Evolutionary conservation across 2,113 vertebrate species (phyloP), one percentile per base, ranked within the genome.

Genomic region (Cygnus atratus): DNA sequence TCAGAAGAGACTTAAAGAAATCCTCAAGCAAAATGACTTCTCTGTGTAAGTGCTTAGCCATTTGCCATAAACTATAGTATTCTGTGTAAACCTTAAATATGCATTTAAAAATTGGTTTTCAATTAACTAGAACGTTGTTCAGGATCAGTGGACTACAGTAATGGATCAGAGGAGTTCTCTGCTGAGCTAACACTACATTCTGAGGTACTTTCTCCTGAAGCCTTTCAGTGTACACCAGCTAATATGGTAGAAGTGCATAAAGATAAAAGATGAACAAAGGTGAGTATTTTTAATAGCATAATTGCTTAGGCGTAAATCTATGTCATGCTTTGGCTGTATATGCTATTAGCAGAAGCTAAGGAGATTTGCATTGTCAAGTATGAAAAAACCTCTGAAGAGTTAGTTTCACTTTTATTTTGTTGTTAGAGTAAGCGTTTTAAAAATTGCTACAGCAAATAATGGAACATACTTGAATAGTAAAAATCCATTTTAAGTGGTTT

Each of bases 1-100:
- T 98, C 98, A 99, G 98, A 99, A 98, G 97, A 98, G 98, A 93
- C 97, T 99, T 87, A 99, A 99, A 97, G 99, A 99, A 97, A 98
- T 99, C 91, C 98, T 99, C 95, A 98, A 98, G 96, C 98, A 99
- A 96, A 99, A 98, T 93, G 97, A 99, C 87, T 99, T 99, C 96
- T 98, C 99, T 88, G 96, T 99, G 99, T 99, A 98, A 99, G 99
- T 98, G 74, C 54, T 94, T 89, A 95, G 88, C 93, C 87, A 78
- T 95, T 97, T 94, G 72, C 82, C 91, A 33, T 96, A 80, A 95
- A 91, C 28, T 96, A 20, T 52, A 93, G 24, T 96, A 93, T 97
- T 85, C 88, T 91, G 61, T 92, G 78, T 70, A 91, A 88, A 66
- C 41, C 41, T 90, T 91, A 87, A 95, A 93, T 88, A 84, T 63